These are phyloP conservation scores for Tetragonula clypearis DNA, from an alignment of 1,140 invertebrate genomes.

Conservation along the genomic window DNA sequence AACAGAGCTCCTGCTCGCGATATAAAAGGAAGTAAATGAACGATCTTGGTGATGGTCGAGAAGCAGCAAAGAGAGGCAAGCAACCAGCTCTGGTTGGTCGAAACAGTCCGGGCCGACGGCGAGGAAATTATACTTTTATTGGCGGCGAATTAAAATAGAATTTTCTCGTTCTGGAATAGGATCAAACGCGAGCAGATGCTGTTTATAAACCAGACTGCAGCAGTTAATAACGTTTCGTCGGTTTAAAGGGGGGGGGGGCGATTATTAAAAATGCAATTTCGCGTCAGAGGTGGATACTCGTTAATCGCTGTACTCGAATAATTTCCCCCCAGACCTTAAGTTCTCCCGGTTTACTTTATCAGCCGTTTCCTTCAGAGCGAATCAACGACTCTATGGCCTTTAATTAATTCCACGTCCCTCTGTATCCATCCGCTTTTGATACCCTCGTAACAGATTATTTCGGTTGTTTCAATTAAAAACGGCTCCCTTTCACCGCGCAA, in stretches of 20 bases:
- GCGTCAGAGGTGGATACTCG: neutral
- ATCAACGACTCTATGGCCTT: neutral
- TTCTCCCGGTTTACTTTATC: constrained; percentile 3
- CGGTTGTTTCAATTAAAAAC: constrained; percentile 45
- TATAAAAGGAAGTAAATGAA: constrained; percentile 1
- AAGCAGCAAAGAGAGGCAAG: neutral
- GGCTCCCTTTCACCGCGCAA: neutral
- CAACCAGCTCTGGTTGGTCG: no score
- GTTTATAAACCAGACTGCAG: neutral
- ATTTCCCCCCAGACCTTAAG: neutral
- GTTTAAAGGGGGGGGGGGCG: neutral
- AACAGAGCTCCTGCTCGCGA: neutral
- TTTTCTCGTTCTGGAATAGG: constrained; percentile 2
- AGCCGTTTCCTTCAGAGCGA: neutral
- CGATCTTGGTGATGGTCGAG: neutral
- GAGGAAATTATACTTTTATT: constrained; percentile 12
- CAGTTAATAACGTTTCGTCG: constrained; percentile 9
- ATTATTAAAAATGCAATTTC: constrained; percentile 44
- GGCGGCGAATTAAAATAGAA: constrained; percentile 8
- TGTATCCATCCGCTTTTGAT: neutral
- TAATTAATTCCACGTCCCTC: constrained; percentile 22
- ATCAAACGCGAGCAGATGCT: neutral
- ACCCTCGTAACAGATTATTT: neutral
- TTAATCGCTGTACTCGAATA: constrained; percentile 8
- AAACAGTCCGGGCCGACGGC: neutral